Percentiles rank a stretch among this genome's conserved stretches.
Evolutionary conservation across 2,113 vertebrate genomes (phyloP).

Genomic region (Seriola rivoliana): DNA sequence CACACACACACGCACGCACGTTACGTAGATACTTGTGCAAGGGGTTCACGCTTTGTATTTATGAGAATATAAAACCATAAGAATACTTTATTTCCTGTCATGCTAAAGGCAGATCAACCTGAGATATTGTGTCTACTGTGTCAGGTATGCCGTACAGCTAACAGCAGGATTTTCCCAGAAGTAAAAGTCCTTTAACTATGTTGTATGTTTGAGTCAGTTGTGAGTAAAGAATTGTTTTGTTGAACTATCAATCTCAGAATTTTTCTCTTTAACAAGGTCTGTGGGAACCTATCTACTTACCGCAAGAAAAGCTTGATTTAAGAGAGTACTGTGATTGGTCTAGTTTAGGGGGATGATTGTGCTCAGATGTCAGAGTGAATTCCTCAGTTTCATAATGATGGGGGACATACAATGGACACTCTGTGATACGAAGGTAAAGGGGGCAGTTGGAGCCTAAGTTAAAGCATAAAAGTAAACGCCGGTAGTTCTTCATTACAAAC

Average conservation of each 20-base stretch:
- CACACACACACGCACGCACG: slow-evolving; percentile 7
- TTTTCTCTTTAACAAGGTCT: slow-evolving; percentile 4
- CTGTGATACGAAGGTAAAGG: slow-evolving; percentile 64
- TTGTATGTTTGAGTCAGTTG: not conserved
- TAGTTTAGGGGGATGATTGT: slow-evolving; percentile 38
- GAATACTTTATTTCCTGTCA: slow-evolving; percentile 6
- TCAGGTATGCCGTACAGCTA: not conserved
- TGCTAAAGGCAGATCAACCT: slow-evolving; percentile 14
- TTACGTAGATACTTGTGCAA: not conserved
- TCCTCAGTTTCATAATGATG: slow-evolving; percentile 59
- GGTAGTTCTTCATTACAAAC: slow-evolving; percentile 65
- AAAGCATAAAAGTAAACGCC: slow-evolving; percentile 47
- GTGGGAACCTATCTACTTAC: not conserved
- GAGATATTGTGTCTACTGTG: not conserved
- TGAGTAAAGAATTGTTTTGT: slow-evolving; percentile 10
- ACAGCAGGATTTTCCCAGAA: not conserved
- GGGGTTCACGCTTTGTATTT: slow-evolving; percentile 18
- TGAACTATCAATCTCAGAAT: not conserved
- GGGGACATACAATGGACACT: slow-evolving; percentile 70
- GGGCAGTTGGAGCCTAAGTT: slow-evolving; percentile 34
- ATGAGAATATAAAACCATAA: slow-evolving; percentile 36
- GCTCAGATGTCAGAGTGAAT: slow-evolving; percentile 73
- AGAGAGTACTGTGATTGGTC: slow-evolving; percentile 35
- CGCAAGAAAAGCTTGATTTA: slow-evolving; percentile 46
- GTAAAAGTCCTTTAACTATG: slow-evolving; percentile 8